Conservation (phyloP, 2,888 invertebrate genomes). For the Zygogramma bicolorata region DNA sequence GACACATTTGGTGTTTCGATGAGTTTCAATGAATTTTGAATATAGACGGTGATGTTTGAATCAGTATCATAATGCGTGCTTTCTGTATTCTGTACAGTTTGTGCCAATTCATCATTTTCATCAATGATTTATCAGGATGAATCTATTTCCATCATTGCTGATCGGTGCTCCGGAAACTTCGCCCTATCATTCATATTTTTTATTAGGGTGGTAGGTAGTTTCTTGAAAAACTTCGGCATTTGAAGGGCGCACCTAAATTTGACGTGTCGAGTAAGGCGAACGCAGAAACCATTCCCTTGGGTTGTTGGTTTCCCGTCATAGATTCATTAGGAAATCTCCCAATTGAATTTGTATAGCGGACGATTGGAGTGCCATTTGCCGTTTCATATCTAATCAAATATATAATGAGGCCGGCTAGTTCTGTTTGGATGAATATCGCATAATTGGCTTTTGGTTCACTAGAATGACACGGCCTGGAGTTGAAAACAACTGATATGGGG, state of each 20-base stretch:
- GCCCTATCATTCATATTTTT: background rate
- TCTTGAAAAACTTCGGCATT: background rate
- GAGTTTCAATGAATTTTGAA: too few relatives aligned
- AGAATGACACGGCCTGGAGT: background rate
- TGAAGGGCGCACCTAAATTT: slow-evolving; percentile 24
- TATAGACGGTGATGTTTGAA: too few relatives aligned
- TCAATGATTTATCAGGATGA: too few relatives aligned
- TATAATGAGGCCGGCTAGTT: background rate
- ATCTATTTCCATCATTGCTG: too few relatives aligned
- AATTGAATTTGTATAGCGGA: slow-evolving; percentile 34
- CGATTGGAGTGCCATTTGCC: slow-evolving; percentile 23
- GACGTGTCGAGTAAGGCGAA: slow-evolving; percentile 31
- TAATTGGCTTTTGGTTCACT: background rate
- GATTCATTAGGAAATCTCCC: slow-evolving; percentile 35
- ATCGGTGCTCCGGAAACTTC: background rate
- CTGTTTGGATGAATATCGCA: background rate
- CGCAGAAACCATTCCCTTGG: slow-evolving; percentile 21
- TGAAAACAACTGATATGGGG: background rate
- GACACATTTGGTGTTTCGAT: too few relatives aligned
- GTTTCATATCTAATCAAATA: slow-evolving; percentile 24
- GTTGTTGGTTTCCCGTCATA: slow-evolving; percentile 31
- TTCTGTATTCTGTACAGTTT: too few relatives aligned
- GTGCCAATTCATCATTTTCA: too few relatives aligned
- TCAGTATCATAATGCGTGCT: too few relatives aligned
- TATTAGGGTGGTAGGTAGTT: background rate